Base-by-base conservation (phyloP, 2,888 invertebrate genomes). In the Coleophora deauratella region DNA sequence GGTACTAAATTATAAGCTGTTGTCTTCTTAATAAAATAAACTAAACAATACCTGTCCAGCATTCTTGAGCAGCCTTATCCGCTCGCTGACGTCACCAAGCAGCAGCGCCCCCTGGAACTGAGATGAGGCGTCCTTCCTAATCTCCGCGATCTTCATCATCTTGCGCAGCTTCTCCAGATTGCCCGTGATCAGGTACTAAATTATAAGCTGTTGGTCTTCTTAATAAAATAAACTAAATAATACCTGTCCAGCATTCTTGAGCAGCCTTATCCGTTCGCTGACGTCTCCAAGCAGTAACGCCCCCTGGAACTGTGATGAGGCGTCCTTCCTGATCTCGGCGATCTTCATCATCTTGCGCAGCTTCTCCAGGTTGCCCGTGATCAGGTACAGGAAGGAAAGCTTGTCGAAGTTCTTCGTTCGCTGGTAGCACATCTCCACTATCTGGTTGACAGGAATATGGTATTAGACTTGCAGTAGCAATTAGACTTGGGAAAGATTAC, bases 91-190 rank as follows among this genome's bases (percentile, higher is more conserved):
- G 75, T 99, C 99, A 0, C 99, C 99, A 1, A 99, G 78, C 13
- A 96, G 85, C 49, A 99, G 79, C 0, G 98, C 96, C 1, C 95
- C 98, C 72, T 98, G 98, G 87, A 96, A 99, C 69, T 99, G 99
- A 0, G 98, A 96, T 2, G 98, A 97, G 1, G 93, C 90, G 63
- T 99, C 99, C 77, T 98, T 98, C 9, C 99, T 89, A 37, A 99
- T 98, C 84, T 99, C 99, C 0, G 99, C 99, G 47, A 99, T 99
- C 85, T 98, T 98, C 85, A 95, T 97, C 99, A 99, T 99, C 81
- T 99, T 99, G 51, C 93, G 90, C 50, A 99, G 85, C 72, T 99
- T 99, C 45, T 99, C 99, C 63, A 98, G 84, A 76, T 99, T 99
- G 9, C n/a, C n/a, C n/a, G n/a, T n/a, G n/a, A n/a, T n/a, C n/a